These are phyloP conservation scores for Scaptomyza tumidula DNA, from an alignment of 2,888 invertebrate genomes.

Conservation along the genomic window DNA sequence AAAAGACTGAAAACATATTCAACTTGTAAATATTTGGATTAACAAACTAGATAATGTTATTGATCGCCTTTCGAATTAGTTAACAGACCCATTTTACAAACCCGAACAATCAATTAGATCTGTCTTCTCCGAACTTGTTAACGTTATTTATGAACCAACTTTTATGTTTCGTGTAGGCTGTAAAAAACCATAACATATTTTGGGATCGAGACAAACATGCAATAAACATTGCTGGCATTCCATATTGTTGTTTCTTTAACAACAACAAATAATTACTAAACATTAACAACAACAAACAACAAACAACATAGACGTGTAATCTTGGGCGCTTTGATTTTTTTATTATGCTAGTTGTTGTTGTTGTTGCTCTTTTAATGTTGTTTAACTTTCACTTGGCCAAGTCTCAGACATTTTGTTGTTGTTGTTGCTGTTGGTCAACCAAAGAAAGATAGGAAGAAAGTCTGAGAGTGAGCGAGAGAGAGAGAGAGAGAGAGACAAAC, in stretches of 20 bases:
- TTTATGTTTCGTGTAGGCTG: conserved; percentile 14
- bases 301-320: conserved; percentile 50
- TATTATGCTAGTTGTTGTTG: conserved; percentile 61
- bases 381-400: conserved; percentile 69
- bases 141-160: conserved; percentile 13
- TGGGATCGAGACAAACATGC: conserved; percentile 19
- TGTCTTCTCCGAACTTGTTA: conserved; percentile 38
- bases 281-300: too few relatives aligned
- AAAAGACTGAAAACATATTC: too few relatives aligned
- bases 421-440: conserved; percentile 61
- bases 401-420: conserved; percentile 23
- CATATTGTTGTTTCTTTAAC: conserved; percentile 1
- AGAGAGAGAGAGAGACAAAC: background rate
- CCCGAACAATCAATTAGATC: conserved; percentile 50
- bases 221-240: conserved; percentile 55
- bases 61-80: conserved; percentile 45
- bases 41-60: conserved; percentile 1
- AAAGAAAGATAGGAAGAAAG: conserved; percentile 11
- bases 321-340: conserved; percentile 35
- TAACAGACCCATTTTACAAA: conserved; percentile 51
- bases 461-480: background rate
- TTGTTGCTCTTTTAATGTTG: conserved; percentile 37
- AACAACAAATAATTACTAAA: conserved; percentile 15
- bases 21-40: too few relatives aligned
- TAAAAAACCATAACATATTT: conserved; percentile 5